These are phyloP conservation scores for Eueremaeus valkanovi DNA, from an alignment of 2,888 invertebrate genomes.

Conservation along the genomic window DNA sequence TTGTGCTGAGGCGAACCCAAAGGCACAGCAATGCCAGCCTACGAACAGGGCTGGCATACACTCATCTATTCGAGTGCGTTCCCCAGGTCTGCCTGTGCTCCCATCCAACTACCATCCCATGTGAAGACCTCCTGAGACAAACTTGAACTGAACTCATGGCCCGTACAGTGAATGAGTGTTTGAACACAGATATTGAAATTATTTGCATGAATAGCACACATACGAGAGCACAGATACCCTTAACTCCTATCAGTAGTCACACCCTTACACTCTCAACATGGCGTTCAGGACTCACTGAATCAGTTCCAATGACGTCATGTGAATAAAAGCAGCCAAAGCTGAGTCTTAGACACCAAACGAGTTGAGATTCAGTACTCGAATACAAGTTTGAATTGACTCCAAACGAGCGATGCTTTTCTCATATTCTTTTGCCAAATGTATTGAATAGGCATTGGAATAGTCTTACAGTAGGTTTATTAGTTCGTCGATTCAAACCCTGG, in stretches of 20 bases:
- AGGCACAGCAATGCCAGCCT: not conserved
- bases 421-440: not conserved
- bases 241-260: constrained; percentile 12
- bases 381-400: too few relatives aligned
- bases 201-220: too few relatives aligned
- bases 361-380: not conserved
- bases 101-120: not conserved
- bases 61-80: not conserved
- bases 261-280: constrained; percentile 20
- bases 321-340: not conserved
- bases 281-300: not conserved
- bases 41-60: not conserved
- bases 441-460: too few relatives aligned
- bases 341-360: not conserved
- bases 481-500: too few relatives aligned
- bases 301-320: constrained; percentile 23
- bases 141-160: constrained; percentile 27
- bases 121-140: not conserved
- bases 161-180: not conserved
- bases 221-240: constrained; percentile 2
- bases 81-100: not conserved
- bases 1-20: not conserved
- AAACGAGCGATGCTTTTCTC: not conserved
- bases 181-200: too few relatives aligned
- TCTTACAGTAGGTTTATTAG: too few relatives aligned